Evolutionary conservation across 2,888 invertebrate species (phyloP), one percentile per base, ranked within the genome.

Genomic region (Linnaemya tessellans): DNA sequence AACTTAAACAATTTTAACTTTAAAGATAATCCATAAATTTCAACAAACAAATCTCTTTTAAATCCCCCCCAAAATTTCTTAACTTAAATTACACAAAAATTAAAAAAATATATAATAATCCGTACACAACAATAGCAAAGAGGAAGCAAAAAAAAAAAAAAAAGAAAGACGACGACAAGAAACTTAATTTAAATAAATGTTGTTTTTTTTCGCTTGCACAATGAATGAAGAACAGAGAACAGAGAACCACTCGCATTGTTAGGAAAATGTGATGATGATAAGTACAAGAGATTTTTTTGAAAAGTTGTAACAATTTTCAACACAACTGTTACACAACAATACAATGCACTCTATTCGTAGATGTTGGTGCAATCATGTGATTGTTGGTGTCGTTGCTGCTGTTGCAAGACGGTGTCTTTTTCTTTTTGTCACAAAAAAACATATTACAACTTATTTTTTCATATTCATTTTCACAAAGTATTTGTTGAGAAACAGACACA

Each of bases 271-370:
- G 65, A 78, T 78, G 68, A 78, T 73, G 20, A 46, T 41, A 13
- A 3, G 9, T 56, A 67, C 67, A 80, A 80, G 65, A 80, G 67
- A 65, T 41, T 60, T 80, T 30, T 80, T 73, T 25, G 10, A 73
- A 60, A 80, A 67, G 58, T 80, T 80, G 80, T 80, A 60, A 80
- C 73, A 80, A 80, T 80, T 80, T 80, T 80, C 67, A 74, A 49
- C 73, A 74, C 73, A 80, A 80, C 80, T 80, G 80, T 80, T 80
- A 80, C 80, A 54, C 70, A 70, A 70, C 60, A 70, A 62, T 20
- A 70, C 80, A 74, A 80, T 73, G 80, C 80, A 80, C 74, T 80
- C 65, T 67, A 67, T 41, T 79, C 70, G 25, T 54, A 62, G 3
- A 79, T 79, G 70, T 78, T 68, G 51, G 51, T 78, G 60, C 51